Conservation (phyloP, 2,113 vertebrate species). For the Meriones unguiculatus region DNA sequence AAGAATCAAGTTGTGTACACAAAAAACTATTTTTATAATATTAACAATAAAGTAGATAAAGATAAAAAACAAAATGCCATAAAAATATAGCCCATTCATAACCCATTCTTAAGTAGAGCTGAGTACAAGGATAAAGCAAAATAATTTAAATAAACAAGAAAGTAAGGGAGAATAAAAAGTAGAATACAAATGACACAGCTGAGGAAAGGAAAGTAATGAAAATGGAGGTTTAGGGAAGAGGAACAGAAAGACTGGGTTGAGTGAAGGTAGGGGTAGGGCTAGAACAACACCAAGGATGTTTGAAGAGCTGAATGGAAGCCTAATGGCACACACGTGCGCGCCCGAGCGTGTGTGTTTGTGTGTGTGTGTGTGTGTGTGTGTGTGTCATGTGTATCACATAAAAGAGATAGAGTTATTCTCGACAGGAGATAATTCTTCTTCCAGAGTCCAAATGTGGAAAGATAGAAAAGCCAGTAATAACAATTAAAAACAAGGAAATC, state of each 20-base stretch:
- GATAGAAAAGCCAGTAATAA: background rate
- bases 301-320: background rate
- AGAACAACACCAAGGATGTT: background rate
- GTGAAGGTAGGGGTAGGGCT: background rate
- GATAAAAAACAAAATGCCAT: background rate
- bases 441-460: background rate
- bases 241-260: too few relatives aligned
- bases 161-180: background rate
- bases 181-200: background rate
- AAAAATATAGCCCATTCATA: background rate
- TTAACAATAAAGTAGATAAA: background rate
- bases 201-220: background rate
- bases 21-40: background rate
- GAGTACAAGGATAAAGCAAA: background rate
- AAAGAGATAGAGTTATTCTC: background rate
- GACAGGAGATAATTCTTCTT: background rate
- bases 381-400: too few relatives aligned
- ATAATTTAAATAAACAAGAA: background rate
- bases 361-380: background rate
- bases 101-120: background rate
- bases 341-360: background rate
- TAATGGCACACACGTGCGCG: too few relatives aligned
- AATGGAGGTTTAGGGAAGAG: background rate
- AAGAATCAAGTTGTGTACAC: background rate
- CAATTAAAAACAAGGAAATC: too few relatives aligned